Conservation (phyloP, 2,888 invertebrate genomes). For the Macaria notata region DNA sequence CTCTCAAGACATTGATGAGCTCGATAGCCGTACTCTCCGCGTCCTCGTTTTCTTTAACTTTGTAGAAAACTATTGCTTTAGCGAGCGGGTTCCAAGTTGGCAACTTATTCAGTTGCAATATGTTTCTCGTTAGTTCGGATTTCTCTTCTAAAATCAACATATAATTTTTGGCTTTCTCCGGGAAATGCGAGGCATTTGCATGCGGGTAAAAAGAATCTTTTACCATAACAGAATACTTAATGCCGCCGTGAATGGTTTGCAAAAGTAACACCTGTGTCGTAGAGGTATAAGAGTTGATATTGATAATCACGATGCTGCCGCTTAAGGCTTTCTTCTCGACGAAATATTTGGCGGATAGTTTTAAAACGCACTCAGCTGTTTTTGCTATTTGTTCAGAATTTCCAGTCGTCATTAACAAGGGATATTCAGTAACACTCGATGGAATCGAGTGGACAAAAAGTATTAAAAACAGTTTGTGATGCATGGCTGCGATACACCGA, state of each 20-base stretch:
- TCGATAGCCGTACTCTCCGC: constrained; percentile 54
- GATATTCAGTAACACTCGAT: constrained; percentile 53
- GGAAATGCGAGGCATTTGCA: constrained; percentile 78
- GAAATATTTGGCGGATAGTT: constrained; percentile 78
- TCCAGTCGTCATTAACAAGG: constrained; percentile 61
- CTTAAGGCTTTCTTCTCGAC: constrained; percentile 76
- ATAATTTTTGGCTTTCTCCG: constrained; percentile 80
- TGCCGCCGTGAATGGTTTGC: constrained; percentile 69
- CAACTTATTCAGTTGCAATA: constrained; percentile 70
- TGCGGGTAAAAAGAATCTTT: constrained; percentile 76
- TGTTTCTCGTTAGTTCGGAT: constrained; percentile 69
- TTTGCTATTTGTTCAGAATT: constrained; percentile 64
- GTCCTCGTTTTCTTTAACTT: constrained; percentile 54
- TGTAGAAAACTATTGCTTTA: constrained; percentile 72
- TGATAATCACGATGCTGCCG: constrained; percentile 77
- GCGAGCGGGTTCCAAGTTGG: constrained; percentile 80
- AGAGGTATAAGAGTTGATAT: constrained; percentile 71
- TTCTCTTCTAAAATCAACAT: constrained; percentile 77
- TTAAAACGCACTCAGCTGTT: constrained; percentile 76
- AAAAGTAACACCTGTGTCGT: constrained; percentile 66
- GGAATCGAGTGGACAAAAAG: constrained; percentile 45
- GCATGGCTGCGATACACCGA: constrained; percentile 41
- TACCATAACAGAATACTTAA: constrained; percentile 77
- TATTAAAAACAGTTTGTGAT: constrained; percentile 35
- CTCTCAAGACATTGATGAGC: constrained; percentile 67